Evolutionary conservation across 2,797 vertebrate species (phyloP).

Genomic region (Leptodactylus fallax): DNA sequence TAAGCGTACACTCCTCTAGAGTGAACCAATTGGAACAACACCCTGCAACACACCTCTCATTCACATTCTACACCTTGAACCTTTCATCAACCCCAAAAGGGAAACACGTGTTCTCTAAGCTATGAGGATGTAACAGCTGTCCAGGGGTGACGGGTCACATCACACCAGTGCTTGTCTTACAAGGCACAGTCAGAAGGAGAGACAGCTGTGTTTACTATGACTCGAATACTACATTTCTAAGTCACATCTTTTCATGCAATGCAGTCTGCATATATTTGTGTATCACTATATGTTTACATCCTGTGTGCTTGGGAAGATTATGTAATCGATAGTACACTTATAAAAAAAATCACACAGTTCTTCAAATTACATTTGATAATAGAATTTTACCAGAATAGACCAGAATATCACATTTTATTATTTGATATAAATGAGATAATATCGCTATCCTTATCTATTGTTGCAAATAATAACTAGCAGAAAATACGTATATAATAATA

Average conservation of each 20-base stretch:
- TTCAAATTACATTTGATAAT: not conserved
- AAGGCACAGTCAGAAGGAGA: not conserved
- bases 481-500: too few species aligned
- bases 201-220: slow-evolving; percentile 48
- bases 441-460: too few species aligned
- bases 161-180: not conserved
- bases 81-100: slow-evolving; percentile 56
- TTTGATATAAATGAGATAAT: too few species aligned
- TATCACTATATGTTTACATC: not conserved
- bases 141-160: slow-evolving; percentile 37
- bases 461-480: too few species aligned
- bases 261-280: not conserved
- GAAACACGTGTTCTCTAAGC: slow-evolving; percentile 34
- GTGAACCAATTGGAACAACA: slow-evolving; percentile 21
- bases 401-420: too few species aligned
- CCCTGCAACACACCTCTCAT: slow-evolving; percentile 53
- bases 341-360: not conserved
- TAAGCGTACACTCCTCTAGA: slow-evolving; percentile 42
- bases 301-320: not conserved
- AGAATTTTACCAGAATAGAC: too few species aligned
- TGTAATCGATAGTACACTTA: not conserved
- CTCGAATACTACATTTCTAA: not conserved
- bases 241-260: not conserved
- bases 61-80: slow-evolving; percentile 53
- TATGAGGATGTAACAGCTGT: slow-evolving; percentile 51